Base-by-base conservation (phyloP, 1,140 invertebrate genomes). In the Drosophila arawakana region DNA sequence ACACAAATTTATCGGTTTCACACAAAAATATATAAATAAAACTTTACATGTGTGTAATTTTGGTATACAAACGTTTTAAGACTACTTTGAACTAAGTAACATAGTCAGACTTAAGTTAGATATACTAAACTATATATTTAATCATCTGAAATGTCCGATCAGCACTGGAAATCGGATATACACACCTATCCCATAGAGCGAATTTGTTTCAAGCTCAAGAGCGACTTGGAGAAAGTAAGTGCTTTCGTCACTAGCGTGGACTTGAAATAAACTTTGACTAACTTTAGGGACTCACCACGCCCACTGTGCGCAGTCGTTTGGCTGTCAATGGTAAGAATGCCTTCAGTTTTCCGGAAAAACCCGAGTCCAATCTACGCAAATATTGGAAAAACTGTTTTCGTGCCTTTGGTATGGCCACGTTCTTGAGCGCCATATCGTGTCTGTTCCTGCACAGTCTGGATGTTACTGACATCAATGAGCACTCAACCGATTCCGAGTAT, bases 1-100 rank as follows among this genome's bases (percentile, higher is more conserved):
- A 76, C 59, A 75, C 25, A 73, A 63, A 55, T 82, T 58, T 54
- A 75, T 70, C 10, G 67, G 41, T 49, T 61, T 46, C 47, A 69
- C 30, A 54, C 54, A 10, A 54, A 21, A 55, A 44, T 49, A 11
- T 46, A 59, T 59, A 43, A 8, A 46, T 46, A 6, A 50, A 13
- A 25, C 10, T 21, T 21, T 21, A 47, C 46, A 21, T 21, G 2
- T 21, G 18, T 21, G 18, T 21, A 21, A 21, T 21, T 21, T 2
- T 21, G 18, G 2, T 21, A 21, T 21, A 21, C 18, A 21, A 21
- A 1, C 18, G 1, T 2, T 21, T 21, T 21, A 21, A 21, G 18
- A 21, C 18, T 21, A 2, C 18, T 21, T 21, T 21, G 18, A 21
- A 21, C 18, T 21, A 1, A 21, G 18, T 21, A 21, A 21, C 18